Evolutionary conservation across 2,888 invertebrate species (phyloP).

Genomic region (Amblyjoppa fuscipennis): DNA sequence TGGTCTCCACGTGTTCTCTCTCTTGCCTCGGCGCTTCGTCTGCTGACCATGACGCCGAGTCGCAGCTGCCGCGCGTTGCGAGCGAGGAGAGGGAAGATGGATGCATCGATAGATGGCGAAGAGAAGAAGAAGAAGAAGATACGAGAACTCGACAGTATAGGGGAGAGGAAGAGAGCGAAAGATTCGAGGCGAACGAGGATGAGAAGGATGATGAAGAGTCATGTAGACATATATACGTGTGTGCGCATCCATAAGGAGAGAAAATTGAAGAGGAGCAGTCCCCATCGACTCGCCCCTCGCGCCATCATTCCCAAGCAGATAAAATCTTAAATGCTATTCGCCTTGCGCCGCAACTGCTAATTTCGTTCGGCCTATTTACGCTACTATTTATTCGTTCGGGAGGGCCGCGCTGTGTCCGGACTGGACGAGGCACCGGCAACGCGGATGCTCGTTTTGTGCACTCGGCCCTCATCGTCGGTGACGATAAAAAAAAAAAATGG

Average conservation of each 20-base stretch:
- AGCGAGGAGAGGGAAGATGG: slow-evolving; percentile 64
- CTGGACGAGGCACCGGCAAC: slow-evolving; percentile 34
- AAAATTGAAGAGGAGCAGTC: slow-evolving; percentile 57
- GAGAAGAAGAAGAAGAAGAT: slow-evolving; percentile 47
- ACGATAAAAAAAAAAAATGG: slow-evolving; percentile 18
- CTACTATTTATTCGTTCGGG: slow-evolving; percentile 79
- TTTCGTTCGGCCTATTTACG: slow-evolving; percentile 79
- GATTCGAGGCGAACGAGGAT: slow-evolving; percentile 51
- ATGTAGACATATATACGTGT: neutral
- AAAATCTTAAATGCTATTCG: slow-evolving; percentile 78
- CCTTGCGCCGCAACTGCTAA: slow-evolving; percentile 77
- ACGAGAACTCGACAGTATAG: slow-evolving; percentile 37
- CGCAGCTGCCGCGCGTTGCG: slow-evolving; percentile 74
- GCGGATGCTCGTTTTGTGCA: slow-evolving; percentile 75
- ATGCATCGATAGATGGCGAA: slow-evolving; percentile 67
- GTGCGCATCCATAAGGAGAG: slow-evolving; percentile 42
- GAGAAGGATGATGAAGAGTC: slow-evolving; percentile 39
- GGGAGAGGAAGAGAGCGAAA: slow-evolving; percentile 27
- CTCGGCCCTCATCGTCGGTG: slow-evolving; percentile 67
- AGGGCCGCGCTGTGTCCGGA: slow-evolving; percentile 63
- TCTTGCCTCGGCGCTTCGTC: slow-evolving; percentile 65
- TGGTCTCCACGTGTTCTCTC: slow-evolving; percentile 46
- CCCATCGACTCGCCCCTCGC: slow-evolving; percentile 62
- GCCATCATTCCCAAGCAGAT: slow-evolving; percentile 73
- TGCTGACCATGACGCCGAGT: slow-evolving; percentile 74